phyloP scores from a whole-genome alignment of 2,888 invertebrate genomes.

The Isotomurus palustris region DNA sequence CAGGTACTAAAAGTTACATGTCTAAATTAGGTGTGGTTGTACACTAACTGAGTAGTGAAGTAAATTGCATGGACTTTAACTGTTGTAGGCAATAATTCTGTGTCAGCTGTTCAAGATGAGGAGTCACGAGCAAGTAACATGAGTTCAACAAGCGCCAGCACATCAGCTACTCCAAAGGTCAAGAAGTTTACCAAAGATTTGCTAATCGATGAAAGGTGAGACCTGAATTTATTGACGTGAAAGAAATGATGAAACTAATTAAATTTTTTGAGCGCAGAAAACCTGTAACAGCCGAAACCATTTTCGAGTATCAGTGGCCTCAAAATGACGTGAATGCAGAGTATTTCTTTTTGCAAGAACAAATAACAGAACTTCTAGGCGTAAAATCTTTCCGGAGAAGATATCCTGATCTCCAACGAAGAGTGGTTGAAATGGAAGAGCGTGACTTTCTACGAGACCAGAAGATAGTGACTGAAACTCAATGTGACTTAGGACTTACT shows the following conservation, averaged over 20 bases:
- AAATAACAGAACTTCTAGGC: constrained; percentile 86
- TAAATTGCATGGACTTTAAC: too few relatives aligned
- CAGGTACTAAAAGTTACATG: too few relatives aligned
- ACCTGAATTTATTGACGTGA: background rate
- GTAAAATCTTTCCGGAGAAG: constrained; percentile 96
- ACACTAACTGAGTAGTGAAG: too few relatives aligned
- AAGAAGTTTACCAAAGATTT: constrained; percentile 55
- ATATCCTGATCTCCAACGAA: constrained; percentile 79
- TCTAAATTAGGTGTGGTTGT: too few relatives aligned
- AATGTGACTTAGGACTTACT: constrained; percentile 89
- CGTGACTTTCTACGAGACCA: constrained; percentile 78
- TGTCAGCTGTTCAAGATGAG: constrained; percentile 51
- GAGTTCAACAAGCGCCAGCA: constrained; percentile 56
- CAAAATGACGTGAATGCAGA: constrained; percentile 60
- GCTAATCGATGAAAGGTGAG: constrained; percentile 53
- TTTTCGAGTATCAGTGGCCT: constrained; percentile 94
- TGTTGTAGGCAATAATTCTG: too few relatives aligned
- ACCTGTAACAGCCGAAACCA: constrained; percentile 72
- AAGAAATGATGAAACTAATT: background rate
- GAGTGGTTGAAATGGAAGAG: constrained; percentile 85
- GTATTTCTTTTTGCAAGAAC: constrained; percentile 93
- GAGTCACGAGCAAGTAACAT: constrained; percentile 79
- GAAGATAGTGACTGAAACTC: constrained; percentile 74
- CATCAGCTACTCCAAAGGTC: constrained; percentile 54
- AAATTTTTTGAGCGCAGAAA: constrained; percentile 37